Percentiles rank a stretch among this genome's conserved stretches.
Evolutionary conservation across 2,113 vertebrate genomes (phyloP).

Genomic region (Nanorana parkeri): DNA sequence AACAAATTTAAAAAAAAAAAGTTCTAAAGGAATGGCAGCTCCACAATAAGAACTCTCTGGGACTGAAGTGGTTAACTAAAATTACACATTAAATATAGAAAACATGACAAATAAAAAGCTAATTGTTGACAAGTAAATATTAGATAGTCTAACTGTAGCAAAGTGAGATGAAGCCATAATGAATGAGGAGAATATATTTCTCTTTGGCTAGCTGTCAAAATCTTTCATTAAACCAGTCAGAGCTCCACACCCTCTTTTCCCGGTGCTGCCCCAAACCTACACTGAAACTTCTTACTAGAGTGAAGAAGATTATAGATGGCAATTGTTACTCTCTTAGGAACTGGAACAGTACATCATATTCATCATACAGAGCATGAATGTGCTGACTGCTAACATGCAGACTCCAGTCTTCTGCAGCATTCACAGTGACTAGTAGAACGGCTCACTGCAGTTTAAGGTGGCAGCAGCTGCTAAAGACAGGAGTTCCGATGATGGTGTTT

Average conservation of each 20-base stretch:
- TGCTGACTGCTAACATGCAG: conserved; percentile 40
- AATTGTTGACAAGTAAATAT: background rate
- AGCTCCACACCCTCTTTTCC: conserved; percentile 37
- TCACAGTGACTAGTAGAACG: conserved; percentile 12
- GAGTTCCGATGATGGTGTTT: conserved; percentile 16
- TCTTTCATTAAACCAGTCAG: conserved; percentile 36
- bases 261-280: conserved; percentile 47
- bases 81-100: too few relatives aligned
- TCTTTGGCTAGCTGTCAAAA: conserved; percentile 38
- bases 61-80: too few relatives aligned
- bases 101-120: background rate
- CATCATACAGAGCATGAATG: conserved; percentile 34
- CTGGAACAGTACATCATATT: conserved; percentile 44
- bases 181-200: conserved; percentile 2
- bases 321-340: conserved; percentile 46
- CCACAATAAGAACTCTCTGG: too few relatives aligned
- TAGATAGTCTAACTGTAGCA: too few relatives aligned
- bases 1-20: too few relatives aligned
- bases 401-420: conserved; percentile 12
- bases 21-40: too few relatives aligned
- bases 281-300: conserved; percentile 42
- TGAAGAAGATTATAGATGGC: conserved; percentile 44
- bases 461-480: conserved; percentile 12
- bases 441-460: background rate
- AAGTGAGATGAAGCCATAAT: background rate